Evolutionary conservation across 2,113 vertebrate species (phyloP), one percentile per base, ranked within the genome.

Genomic region (Formicarius rufipectus): DNA sequence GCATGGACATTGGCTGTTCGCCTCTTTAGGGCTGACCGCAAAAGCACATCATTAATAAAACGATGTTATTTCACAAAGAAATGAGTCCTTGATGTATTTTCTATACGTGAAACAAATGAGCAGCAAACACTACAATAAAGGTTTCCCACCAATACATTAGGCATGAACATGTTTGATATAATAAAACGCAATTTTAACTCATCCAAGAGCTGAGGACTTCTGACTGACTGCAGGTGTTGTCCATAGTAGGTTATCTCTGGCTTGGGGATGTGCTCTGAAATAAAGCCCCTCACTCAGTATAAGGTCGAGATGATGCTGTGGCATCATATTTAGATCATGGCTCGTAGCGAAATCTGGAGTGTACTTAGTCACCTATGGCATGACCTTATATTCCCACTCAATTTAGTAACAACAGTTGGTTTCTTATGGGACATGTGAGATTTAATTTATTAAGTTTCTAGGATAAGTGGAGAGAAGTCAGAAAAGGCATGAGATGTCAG

Each of bases 321-420:
- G 90, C 96, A 79, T 97, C 98, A 97, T 97, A 97, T 98, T 98
- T 98, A 97, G 98, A 97, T 94, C 94, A 98, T 98, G 98, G 97
- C 97, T 98, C 96, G 97, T 42, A 97, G 93, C 62, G 95, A 97
- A 97, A 95, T 96, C 64, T 96, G 39, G 78, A 76, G 80, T 93
- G 64, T 39, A 78, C 96, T 98, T 98, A 98, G 98, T 98, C 98
- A 98, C 97, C 97, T 98, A 97, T 97, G 95, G 89, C 87, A 83
- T 98, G 97, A 98, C 97, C 94, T 98, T 97, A 94, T 97, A 97
- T 95, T 97, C 85, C 94, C 94, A 95, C 97, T 97, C 96, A 95
- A 97, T 97, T 97, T 97, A 98, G 97, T 97, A 98, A 97, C 98
- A 97, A 91, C 98, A 98, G 97, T 85, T 97, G 95, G 96, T 97